Conservation (phyloP, 1,140 invertebrate species). For the Macrotrachela quadricornifera region DNA sequence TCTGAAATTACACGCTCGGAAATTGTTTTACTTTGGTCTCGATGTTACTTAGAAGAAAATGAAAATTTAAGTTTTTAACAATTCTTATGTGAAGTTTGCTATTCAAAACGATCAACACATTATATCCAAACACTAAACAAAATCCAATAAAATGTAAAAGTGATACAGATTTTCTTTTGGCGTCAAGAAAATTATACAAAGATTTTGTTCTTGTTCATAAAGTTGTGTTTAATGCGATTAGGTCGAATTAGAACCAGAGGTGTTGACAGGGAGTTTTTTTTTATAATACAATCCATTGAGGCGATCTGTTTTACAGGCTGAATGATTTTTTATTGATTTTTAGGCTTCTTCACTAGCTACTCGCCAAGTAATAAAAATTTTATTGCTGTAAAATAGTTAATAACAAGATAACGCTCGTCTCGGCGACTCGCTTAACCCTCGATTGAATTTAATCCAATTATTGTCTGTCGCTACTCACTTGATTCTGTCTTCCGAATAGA, state of each 20-base stretch:
- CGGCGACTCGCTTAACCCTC: too few relatives aligned
- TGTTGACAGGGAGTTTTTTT: too few relatives aligned
- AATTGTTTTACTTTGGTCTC: conserved; percentile 26
- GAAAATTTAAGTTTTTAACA: conserved; percentile 24
- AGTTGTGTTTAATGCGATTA: conserved; percentile 24
- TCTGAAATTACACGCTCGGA: conserved; percentile 24
- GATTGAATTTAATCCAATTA: too few relatives aligned
- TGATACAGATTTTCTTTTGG: conserved; percentile 26
- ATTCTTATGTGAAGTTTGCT: conserved; percentile 29
- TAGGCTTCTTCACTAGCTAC: too few relatives aligned
- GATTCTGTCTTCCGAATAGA: too few relatives aligned
- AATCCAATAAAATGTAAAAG: conserved; percentile 23
- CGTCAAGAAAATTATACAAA: conserved; percentile 26
- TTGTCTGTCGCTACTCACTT: too few relatives aligned
- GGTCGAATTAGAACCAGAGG: conserved; percentile 29
- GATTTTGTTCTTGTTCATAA: conserved; percentile 27
- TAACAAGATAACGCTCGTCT: too few relatives aligned
- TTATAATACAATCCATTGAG: too few relatives aligned
- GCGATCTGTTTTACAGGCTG: too few relatives aligned
- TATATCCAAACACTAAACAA: conserved; percentile 28
- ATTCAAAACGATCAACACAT: conserved; percentile 20
- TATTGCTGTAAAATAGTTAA: too few relatives aligned
- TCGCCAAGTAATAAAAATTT: too few relatives aligned
- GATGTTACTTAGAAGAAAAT: conserved; percentile 27
- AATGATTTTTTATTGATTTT: too few relatives aligned